A percentile compares a stretch with the other conserved stretches of the same genome.
Conservation (phyloP, 2,888 invertebrate genomes). For the Choristoneura rosaceana region DNA sequence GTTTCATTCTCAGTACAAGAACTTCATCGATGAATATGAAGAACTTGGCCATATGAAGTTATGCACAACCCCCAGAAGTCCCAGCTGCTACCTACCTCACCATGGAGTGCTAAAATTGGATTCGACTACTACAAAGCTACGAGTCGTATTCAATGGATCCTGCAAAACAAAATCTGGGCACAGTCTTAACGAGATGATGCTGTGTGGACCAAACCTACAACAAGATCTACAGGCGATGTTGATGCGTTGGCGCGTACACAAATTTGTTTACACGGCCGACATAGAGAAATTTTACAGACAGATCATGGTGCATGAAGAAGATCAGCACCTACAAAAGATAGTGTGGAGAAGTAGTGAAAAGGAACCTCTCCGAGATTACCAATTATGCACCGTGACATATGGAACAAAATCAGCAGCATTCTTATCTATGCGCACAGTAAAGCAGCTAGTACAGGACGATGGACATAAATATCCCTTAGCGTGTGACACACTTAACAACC, state of each 20-base stretch:
- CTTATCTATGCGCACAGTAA: conserved; percentile 42
- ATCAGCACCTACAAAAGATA: conserved; percentile 43
- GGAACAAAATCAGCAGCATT: background rate
- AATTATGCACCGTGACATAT: conserved; percentile 4
- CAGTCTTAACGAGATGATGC: conserved; percentile 22
- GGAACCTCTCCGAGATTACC: conserved; percentile 39
- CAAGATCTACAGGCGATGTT: conserved; percentile 42
- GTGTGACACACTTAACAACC: background rate
- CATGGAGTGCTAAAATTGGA: conserved; percentile 21
- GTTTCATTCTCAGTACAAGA: background rate
- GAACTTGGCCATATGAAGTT: conserved; percentile 27
- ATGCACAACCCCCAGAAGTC: background rate
- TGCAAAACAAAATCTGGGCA: conserved; percentile 4
- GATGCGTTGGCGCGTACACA: conserved; percentile 43
- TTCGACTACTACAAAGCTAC: conserved; percentile 24
- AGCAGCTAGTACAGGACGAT: conserved; percentile 43
- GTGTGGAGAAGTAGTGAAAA: conserved; percentile 34
- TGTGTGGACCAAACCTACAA: conserved; percentile 38
- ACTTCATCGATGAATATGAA: conserved; percentile 26
- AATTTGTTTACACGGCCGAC: conserved; percentile 43
- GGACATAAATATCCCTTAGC: conserved; percentile 32
- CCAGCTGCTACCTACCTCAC: conserved; percentile 24
- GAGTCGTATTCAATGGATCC: conserved; percentile 33
- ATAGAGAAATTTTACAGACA: conserved; percentile 44
- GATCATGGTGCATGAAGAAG: conserved; percentile 35